Base-by-base conservation (phyloP, 1,140 invertebrate genomes). In the Hycleus phaleratus region DNA sequence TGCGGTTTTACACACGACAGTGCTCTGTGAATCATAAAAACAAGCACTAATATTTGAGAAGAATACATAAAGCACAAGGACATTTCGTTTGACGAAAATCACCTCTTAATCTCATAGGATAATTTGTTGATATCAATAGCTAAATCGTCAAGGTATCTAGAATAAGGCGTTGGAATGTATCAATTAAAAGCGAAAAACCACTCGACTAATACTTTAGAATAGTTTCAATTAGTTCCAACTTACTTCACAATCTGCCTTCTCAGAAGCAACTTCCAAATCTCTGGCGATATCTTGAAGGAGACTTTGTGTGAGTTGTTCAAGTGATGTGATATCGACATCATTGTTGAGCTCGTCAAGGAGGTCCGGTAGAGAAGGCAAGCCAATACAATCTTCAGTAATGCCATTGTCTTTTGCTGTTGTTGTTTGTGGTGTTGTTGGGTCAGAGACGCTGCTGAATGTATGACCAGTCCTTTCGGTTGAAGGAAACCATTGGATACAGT, bases 321-420 rank as follows among this genome's bases (percentile, higher is more conserved):
- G 80, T 70, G 82, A 80, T 60, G 83, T 80, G 69, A 85, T 78
- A 74, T 86, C 77, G 71, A 79, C 82, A 60, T 82, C 80, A 26
- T 77, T 79, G 73, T 84, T 80, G 74, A 85, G 74, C 65, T 83
- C 81, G 60, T 80, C 79, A 79, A 87, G 81, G 75, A 88, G 74
- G 78, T 88, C 86, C 80, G 86, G 80, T 81, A 89, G 79, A 88
- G 85, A 78, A 88, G 84, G 80, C 82, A 88, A 66, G 85, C 81
- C 64, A 83, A 79, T 72, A 87, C 74, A 70, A 88, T 82, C 77
- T 82, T 84, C 78, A 79, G 74, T 8, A 87, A 79, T 10, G 54
- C 63, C 60, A 67, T 62, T 65, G 64, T 66, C 56, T 7, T 32
- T 32, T 61, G 58, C 57, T 68, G 68, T 63, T 32, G 32, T 32